Evolutionary conservation across 2,888 invertebrate species (phyloP).

Genomic region (Ophioninae sp.): DNA sequence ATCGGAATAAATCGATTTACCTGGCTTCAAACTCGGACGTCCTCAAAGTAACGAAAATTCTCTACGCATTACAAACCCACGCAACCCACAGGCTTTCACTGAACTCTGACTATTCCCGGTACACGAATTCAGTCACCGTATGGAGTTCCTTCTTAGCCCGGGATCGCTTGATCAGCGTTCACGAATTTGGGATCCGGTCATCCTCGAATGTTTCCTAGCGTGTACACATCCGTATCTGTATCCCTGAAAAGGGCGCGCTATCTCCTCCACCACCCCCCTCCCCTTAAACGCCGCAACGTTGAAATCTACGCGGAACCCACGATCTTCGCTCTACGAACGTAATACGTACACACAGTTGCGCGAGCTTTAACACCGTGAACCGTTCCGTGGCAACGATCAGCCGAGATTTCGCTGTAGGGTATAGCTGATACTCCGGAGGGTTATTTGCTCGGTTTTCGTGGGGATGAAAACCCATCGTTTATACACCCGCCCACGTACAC

Average conservation of each 20-base stretch:
- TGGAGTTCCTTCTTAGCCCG: not conserved
- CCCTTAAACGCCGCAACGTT: not conserved
- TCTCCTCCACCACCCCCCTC: not conserved
- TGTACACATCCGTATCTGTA: not conserved
- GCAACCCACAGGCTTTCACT: not conserved
- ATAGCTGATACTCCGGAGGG: constrained; percentile 38
- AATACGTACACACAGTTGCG: not conserved
- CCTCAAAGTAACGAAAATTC: not conserved
- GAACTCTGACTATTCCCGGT: no score
- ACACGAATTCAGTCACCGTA: not conserved
- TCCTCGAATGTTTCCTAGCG: not conserved
- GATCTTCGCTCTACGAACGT: constrained; percentile 7
- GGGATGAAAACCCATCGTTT: constrained; percentile 30
- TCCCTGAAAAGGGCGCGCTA: not conserved
- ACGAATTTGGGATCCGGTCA: not conserved
- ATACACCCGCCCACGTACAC: not conserved
- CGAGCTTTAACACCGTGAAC: constrained; percentile 19
- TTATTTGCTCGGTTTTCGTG: constrained; percentile 28
- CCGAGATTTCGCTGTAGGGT: constrained; percentile 32
- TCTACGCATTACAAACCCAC: not conserved
- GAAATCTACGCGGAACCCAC: not conserved
- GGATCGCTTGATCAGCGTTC: not conserved
- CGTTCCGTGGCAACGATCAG: constrained; percentile 35
- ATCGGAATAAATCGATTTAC: not conserved
- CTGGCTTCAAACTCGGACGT: not conserved